Base-by-base conservation (phyloP, 2,797 vertebrate species). In the Scarus forsteni region DNA sequence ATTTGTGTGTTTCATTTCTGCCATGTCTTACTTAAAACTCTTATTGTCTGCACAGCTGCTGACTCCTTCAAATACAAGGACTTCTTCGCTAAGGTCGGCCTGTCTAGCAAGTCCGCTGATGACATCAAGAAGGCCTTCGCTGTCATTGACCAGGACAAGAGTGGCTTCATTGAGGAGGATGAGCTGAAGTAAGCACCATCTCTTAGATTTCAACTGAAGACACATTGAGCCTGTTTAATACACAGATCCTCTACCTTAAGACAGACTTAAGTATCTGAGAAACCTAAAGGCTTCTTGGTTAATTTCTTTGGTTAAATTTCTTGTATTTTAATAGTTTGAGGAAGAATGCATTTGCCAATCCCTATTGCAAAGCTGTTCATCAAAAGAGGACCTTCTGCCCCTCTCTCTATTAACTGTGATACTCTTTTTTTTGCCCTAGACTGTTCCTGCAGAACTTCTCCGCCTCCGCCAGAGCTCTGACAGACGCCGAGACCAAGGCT, bases 141-240 rank as follows among this genome's bases (percentile, higher is more conserved):
- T 1, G 79, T 96, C 89, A 94, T 97, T 83, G 96, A 96, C 87
- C 94, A 94, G 90, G 95, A 96, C 91, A 92, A 92, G 87, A 96
- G 95, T 39, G 93, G 93, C 84, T 96, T 91, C 92, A 95, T 95
- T 63, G 96, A 97, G 93, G 95, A 96, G 87, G 95, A 96, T 0
- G 95, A 97, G 83, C 93, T 96, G 65, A 93, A 94, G 95, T 96
- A 94, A 3, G 85, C 56, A 60, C 10, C 50, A 16, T 39, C 45
- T 81, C 66, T 83, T 67, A 53, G 18, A 66, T 53, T 81, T 66
- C 43, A 81, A 10, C 67, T 49, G 36, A 46, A 59, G 62, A 53
- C n/a, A 11, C 10, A 58, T 15, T 0, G 14, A 56, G 12, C 40
- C 40, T 12, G 4, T 42, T 5, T 2, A 42, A 44, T 14, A 13